Evolutionary conservation across 2,797 vertebrate species (phyloP), one percentile per base, ranked within the genome.

Genomic region (Sebastes glaucus): DNA sequence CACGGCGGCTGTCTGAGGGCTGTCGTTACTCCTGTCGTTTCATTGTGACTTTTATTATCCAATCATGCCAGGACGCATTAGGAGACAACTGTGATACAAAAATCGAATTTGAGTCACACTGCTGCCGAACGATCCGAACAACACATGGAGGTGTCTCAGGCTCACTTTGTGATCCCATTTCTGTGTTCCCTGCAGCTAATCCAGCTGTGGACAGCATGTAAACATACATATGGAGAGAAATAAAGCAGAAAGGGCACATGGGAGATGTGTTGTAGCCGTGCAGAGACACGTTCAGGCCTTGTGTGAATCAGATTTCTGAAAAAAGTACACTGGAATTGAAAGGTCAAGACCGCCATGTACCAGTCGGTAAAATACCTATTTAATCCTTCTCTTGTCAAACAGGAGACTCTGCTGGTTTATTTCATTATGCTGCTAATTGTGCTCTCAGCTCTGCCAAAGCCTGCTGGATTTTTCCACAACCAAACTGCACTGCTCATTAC

Each of bases 321-420:
- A 28, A 72, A 55, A 23, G n/a, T 14, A 18, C 3, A n/a, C 6
- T 65, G 22, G 18, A 60, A 46, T 23, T 60, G 8, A 18, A 38
- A 52, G 4, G 13, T 27, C 22, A n/a, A 56, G 14, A 35, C 7
- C 1, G 49, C 20, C 20, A 30, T 81, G 30, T 23, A 65, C 61
- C 63, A 71, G 61, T 71, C 65, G 72, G 71, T 73, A 25, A 68
- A 66, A 78, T 53, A 56, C 22, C 71, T 65, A 55, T 82, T 82
- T 77, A 82, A 84, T 83, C 74, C 68, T 28, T 13, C 30, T n/a
- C 81, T 66, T 87, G 89, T 92, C 87, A 92, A 91, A 88, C 87
- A 88, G 62, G 61, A 85, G 62, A 63, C 74, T 66, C 64, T 25
- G n/a, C 83, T 89, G 84, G 77, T 91, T 91, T 89, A 79, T 89